Evolutionary conservation across 2,113 vertebrate species (phyloP).

Genomic region (Numenius arquata): DNA sequence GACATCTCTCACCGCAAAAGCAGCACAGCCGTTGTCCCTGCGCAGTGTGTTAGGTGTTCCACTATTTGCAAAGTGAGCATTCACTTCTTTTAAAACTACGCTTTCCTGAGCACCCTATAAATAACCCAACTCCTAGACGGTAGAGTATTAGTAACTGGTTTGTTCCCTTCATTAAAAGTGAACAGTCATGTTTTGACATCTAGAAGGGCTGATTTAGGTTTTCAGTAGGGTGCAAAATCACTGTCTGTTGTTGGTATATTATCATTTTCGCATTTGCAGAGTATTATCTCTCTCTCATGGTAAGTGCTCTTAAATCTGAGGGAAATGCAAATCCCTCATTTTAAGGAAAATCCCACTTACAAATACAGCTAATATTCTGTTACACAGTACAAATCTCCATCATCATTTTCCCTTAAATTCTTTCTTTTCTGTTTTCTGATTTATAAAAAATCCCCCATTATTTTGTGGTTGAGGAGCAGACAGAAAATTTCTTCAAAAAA

Average conservation of each 20-base stretch:
- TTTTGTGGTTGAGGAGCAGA: background rate
- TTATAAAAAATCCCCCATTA: background rate
- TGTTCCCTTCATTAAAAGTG: background rate
- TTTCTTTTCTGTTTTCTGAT: background rate
- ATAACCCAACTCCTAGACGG: background rate
- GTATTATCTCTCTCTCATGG: background rate
- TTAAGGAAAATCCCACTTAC: background rate
- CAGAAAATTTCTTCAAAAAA: background rate
- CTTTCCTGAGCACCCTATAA: background rate
- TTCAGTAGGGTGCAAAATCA: background rate
- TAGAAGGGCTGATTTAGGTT: background rate
- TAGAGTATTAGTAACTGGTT: background rate
- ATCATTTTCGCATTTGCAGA: background rate
- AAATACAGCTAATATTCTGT: background rate
- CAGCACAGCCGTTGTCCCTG: background rate
- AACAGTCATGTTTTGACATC: background rate
- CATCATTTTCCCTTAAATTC: background rate
- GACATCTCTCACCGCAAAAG: background rate
- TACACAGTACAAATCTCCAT: background rate
- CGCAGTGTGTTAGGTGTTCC: background rate
- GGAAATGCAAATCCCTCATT: background rate
- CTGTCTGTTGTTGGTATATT: background rate
- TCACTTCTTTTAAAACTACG: background rate
- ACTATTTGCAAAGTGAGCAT: background rate
- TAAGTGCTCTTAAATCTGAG: background rate